Conservation (phyloP, 2,113 vertebrate genomes). For the Pollachius pollachius region DNA sequence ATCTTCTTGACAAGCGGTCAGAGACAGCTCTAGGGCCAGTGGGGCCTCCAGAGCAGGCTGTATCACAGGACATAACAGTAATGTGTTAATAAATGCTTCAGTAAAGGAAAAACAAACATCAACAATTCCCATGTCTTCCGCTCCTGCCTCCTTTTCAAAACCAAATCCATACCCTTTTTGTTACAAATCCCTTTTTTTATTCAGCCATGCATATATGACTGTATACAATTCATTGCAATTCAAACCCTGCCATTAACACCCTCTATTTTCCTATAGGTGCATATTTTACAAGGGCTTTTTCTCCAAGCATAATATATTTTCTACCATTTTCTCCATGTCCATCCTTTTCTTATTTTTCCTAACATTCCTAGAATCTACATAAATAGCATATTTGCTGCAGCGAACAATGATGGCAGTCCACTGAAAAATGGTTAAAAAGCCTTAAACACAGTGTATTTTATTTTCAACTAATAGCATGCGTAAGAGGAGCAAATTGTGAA, state of each 20-base stretch:
- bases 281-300: constrained; percentile 28
- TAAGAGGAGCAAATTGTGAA: constrained; percentile 39
- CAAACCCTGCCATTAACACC: constrained; percentile 23
- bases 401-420: too few species aligned
- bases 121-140: neutral
- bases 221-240: constrained; percentile 1
- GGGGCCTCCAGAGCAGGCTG: too few species aligned
- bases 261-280: constrained; percentile 16
- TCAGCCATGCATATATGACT: constrained; percentile 13
- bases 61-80: too few species aligned
- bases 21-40: too few species aligned
- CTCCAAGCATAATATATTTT: neutral
- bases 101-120: neutral
- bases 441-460: too few species aligned
- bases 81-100: constrained; percentile 2
- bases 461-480: constrained; percentile 1
- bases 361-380: too few species aligned
- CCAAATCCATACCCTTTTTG: too few species aligned
- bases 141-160: neutral
- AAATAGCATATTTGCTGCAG: too few species aligned
- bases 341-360: too few species aligned
- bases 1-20: too few species aligned
- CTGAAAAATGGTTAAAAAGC: too few species aligned
- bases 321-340: too few species aligned
- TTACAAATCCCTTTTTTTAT: constrained; percentile 6